These are phyloP conservation scores for Chrysomela aeneicollis DNA, from an alignment of 2,888 invertebrate species.

Conservation along the genomic window DNA sequence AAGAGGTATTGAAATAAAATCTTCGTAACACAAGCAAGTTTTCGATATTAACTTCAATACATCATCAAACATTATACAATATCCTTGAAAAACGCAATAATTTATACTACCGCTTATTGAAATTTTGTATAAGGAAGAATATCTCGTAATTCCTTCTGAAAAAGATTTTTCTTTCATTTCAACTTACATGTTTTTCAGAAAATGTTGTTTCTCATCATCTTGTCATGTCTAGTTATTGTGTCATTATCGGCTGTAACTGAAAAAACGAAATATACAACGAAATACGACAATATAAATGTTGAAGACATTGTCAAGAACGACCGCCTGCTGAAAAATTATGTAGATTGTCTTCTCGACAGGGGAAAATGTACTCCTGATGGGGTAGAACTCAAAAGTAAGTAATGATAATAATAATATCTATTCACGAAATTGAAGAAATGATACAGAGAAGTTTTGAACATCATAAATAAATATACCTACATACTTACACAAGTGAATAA, in stretches of 20 bases:
- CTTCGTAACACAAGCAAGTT: too few relatives aligned
- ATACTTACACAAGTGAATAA: too few relatives aligned
- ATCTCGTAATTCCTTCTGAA: neutral
- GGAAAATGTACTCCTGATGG: constrained; percentile 75
- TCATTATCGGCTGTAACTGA: constrained; percentile 36
- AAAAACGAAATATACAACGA: constrained; percentile 68
- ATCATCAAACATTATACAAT: too few relatives aligned
- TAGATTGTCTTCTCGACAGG: constrained; percentile 71
- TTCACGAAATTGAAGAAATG: too few relatives aligned
- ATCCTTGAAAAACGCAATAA: too few relatives aligned
- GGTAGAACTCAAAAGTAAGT: constrained; percentile 65
- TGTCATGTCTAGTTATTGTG: constrained; percentile 8
- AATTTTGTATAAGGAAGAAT: too few relatives aligned
- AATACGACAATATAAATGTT: constrained; percentile 75
- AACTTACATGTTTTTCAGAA: constrained; percentile 29
- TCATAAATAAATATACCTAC: too few relatives aligned
- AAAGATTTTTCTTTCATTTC: too few relatives aligned
- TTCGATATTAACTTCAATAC: too few relatives aligned
- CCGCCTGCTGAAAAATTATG: constrained; percentile 72
- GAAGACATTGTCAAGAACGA: constrained; percentile 72
- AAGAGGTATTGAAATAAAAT: too few relatives aligned
- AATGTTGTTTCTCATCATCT: constrained; percentile 17
- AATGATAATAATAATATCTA: neutral
- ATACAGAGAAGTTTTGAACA: too few relatives aligned
- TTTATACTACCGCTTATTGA: too few relatives aligned